Conservation (phyloP, 2,113 vertebrate genomes). For the Myrmophylax atrothorax region DNA sequence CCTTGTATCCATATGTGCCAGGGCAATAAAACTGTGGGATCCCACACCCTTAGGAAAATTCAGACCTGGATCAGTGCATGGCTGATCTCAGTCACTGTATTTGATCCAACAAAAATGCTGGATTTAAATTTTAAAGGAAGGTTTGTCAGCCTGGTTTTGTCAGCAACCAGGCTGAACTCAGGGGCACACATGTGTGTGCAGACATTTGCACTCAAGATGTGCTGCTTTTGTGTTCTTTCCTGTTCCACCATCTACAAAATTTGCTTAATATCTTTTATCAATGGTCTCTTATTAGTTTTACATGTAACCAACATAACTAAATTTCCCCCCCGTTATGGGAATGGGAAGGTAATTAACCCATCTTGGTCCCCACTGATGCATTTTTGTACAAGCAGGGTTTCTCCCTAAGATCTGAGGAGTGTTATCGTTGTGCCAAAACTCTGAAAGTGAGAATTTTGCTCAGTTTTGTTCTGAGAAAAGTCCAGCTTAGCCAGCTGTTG, state of each 20-base stretch:
- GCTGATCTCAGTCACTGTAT: conserved; percentile 24
- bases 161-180: neutral
- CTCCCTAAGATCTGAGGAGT: neutral
- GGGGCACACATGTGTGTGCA: neutral
- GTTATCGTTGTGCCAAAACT: neutral
- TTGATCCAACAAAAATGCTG: conserved; percentile 26
- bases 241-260: neutral
- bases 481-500: neutral
- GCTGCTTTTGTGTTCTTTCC: neutral
- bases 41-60: neutral
- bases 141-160: neutral
- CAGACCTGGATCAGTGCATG: neutral
- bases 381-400: neutral
- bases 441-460: neutral
- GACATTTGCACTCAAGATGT: neutral
- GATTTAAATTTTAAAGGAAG: neutral
- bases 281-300: neutral
- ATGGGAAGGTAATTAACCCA: neutral
- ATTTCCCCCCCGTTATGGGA: neutral
- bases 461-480: neutral
- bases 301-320: neutral
- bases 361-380: neutral
- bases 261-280: neutral
- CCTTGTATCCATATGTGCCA: neutral
- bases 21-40: neutral